Percentiles rank a stretch among this genome's conserved stretches.
Conservation (phyloP, 2,113 vertebrate genomes). For the Gallinago media region DNA sequence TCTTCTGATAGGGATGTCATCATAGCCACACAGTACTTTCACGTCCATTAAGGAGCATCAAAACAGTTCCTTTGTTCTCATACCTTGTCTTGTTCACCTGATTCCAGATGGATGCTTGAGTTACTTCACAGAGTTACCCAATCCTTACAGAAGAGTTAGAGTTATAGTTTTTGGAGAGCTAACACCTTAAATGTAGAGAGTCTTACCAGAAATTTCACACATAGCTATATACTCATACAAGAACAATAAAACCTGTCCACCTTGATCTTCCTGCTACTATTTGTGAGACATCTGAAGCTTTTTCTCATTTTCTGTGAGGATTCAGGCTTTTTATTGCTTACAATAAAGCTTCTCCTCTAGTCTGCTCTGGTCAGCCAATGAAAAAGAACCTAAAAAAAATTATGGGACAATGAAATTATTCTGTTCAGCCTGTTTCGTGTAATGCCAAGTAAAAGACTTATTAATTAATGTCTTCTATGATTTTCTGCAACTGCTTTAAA, state of each 20-base stretch:
- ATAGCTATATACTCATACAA: neutral
- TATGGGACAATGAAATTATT: neutral
- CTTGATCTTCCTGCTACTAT: neutral
- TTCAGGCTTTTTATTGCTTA: neutral
- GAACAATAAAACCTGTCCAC: neutral
- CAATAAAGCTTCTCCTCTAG: neutral
- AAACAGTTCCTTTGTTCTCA: neutral
- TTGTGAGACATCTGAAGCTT: neutral
- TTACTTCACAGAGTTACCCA: neutral
- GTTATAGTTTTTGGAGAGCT: neutral
- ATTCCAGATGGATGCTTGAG: neutral
- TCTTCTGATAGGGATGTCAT: neutral
- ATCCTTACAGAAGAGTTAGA: neutral
- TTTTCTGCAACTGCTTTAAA: neutral
- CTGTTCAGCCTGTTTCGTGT: neutral
- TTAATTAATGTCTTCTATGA: neutral
- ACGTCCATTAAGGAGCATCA: neutral
- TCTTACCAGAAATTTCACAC: neutral
- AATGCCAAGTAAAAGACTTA: neutral
- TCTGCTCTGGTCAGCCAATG: neutral
- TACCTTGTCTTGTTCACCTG: neutral
- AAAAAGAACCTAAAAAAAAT: neutral
- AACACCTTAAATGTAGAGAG: neutral
- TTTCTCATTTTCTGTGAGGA: neutral
- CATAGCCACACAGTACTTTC: neutral